Percentiles rank a stretch among this genome's conserved stretches.
Evolutionary conservation across 2,888 invertebrate species (phyloP).

Genomic region (Macaria notata): DNA sequence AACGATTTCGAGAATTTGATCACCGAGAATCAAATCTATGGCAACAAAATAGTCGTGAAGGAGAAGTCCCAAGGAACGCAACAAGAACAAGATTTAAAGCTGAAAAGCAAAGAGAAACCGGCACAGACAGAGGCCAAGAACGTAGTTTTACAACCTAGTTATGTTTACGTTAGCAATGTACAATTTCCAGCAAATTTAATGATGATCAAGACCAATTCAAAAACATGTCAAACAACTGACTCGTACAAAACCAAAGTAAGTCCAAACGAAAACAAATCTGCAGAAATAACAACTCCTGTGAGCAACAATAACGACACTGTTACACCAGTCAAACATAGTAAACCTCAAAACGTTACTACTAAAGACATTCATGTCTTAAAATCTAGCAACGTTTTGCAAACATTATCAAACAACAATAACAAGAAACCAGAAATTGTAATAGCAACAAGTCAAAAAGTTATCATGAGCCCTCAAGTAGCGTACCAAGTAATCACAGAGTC

Average conservation of each 20-base stretch:
- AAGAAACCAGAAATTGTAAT: constrained; percentile 51
- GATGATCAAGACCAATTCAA: constrained; percentile 69
- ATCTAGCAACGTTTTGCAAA: constrained; percentile 57
- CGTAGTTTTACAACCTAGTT: constrained; percentile 69
- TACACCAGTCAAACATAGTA: constrained; percentile 36
- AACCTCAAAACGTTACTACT: constrained; percentile 39
- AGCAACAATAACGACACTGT: constrained; percentile 31
- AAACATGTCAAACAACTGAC: constrained; percentile 48
- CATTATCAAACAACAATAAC: constrained; percentile 52
- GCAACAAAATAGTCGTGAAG: constrained; percentile 81
- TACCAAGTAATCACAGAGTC: constrained; percentile 63
- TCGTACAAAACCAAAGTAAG: constrained; percentile 46
- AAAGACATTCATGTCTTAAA: constrained; percentile 64
- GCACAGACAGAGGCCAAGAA: constrained; percentile 57
- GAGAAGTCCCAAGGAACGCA: constrained; percentile 72
- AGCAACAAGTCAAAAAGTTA: constrained; percentile 59
- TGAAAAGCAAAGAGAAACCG: constrained; percentile 53
- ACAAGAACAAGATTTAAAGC: constrained; percentile 68
- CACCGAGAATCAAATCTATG: constrained; percentile 80
- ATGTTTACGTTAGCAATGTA: constrained; percentile 72
- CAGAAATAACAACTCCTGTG: constrained; percentile 16
- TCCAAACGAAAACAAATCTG: constrained; percentile 55
- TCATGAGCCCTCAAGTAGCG: constrained; percentile 67
- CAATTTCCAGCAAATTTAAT: constrained; percentile 73
- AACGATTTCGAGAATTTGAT: constrained; percentile 81